Evolutionary conservation across 2,888 invertebrate genomes (phyloP).

Genomic region (Beris morrisii): DNA sequence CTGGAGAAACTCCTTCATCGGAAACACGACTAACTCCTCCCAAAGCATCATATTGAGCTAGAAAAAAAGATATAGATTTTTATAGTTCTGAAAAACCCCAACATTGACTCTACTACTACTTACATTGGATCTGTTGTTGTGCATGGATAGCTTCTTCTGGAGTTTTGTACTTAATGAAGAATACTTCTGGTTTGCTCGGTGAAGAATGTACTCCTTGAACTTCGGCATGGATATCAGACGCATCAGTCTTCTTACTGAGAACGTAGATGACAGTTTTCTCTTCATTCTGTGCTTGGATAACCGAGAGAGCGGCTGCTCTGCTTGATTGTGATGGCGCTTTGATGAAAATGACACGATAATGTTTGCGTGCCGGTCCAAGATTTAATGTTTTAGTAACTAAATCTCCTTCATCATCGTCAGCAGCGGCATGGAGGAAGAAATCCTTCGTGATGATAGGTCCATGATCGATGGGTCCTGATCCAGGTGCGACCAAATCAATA

Average conservation of each 20-base stretch:
- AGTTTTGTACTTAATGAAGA: constrained; percentile 41
- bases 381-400: constrained; percentile 46
- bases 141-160: constrained; percentile 39
- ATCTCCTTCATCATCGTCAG: constrained; percentile 50
- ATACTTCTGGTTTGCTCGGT: constrained; percentile 41
- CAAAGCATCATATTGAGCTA: constrained; percentile 53
- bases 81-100: neutral
- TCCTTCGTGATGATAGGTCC: constrained; percentile 51
- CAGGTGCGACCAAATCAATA: neutral
- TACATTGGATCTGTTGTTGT: constrained; percentile 39
- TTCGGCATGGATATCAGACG: constrained; percentile 33
- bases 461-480: constrained; percentile 9
- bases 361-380: constrained; percentile 50
- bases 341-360: constrained; percentile 55
- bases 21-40: constrained; percentile 53
- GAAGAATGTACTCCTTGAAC: constrained; percentile 21
- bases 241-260: constrained; percentile 38
- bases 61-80: constrained; percentile 10
- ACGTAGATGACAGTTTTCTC: constrained; percentile 42
- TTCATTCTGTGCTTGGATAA: constrained; percentile 36
- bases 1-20: constrained; percentile 53
- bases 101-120: neutral
- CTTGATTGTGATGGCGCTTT: constrained; percentile 47
- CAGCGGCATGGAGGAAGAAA: constrained; percentile 52
- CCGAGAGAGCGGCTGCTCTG: constrained; percentile 21